These are phyloP conservation scores for Conus canariensis DNA, from an alignment of 2,888 invertebrate genomes.

Conservation along the genomic window DNA sequence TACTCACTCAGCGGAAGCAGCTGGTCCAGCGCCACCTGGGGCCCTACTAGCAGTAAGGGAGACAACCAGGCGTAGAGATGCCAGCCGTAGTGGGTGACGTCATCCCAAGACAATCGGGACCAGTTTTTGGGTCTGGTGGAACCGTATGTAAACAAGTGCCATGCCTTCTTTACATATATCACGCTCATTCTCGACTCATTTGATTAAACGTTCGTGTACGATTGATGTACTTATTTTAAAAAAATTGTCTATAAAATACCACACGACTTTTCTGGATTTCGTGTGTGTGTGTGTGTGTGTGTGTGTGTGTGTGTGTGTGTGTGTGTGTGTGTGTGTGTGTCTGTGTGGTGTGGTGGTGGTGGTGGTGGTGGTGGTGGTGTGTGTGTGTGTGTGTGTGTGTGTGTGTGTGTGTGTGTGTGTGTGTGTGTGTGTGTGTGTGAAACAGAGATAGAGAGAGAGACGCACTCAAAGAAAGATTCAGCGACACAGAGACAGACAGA, in stretches of 20 bases:
- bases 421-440: no score
- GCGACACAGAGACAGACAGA: background rate
- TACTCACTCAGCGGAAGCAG: background rate
- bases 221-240: no score
- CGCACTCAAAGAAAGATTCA: background rate
- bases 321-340: no score
- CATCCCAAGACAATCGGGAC: background rate
- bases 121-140: background rate
- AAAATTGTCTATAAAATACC: no score
- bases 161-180: background rate
- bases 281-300: no score
- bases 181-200: background rate
- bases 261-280: no score
- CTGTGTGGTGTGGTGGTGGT: no score
- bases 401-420: no score
- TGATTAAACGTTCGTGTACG: background rate
- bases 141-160: background rate
- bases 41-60: constrained; percentile 18
- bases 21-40: constrained; percentile 20
- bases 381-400: no score
- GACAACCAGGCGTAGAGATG: constrained; percentile 33
- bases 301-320: no score
- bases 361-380: no score
- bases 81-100: background rate
- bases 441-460: background rate